These are phyloP conservation scores for Mercenaria mercenaria DNA, from an alignment of 1,140 invertebrate genomes.

Conservation along the genomic window DNA sequence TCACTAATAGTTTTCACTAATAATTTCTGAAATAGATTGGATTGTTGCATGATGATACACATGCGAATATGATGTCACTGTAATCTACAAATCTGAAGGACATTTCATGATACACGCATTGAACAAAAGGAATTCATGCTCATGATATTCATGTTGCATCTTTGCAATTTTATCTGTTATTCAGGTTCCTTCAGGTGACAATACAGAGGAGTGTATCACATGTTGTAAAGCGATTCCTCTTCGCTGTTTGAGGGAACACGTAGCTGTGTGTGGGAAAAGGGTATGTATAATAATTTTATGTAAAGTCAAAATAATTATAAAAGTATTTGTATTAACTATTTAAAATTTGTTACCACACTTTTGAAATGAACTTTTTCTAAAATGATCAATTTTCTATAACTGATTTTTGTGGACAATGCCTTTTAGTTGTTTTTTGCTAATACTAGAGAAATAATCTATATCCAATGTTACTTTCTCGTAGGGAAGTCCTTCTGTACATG, in stretches of 20 bases:
- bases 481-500: not conserved
- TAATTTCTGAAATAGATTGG: too few species aligned
- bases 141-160: not conserved
- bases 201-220: constrained; percentile 4
- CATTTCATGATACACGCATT: too few species aligned
- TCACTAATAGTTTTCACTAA: too few species aligned
- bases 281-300: not conserved
- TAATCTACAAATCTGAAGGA: too few species aligned
- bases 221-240: constrained; percentile 12
- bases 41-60: too few species aligned
- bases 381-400: constrained; percentile 7
- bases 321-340: not conserved
- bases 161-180: not conserved
- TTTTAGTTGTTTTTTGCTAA: constrained; percentile 12
- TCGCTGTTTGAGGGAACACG: not conserved
- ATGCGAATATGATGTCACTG: too few species aligned
- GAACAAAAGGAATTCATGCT: not conserved
- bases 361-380: constrained; percentile 6
- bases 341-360: not conserved
- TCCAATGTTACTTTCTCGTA: not conserved
- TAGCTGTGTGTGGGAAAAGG: not conserved
- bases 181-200: not conserved
- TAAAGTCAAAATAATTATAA: constrained; percentile 13
- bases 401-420: constrained; percentile 8
- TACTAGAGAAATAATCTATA: constrained; percentile 12